Evolutionary conservation across 2,797 vertebrate genomes (phyloP).

Genomic region (Arnoldichthys spilopterus): DNA sequence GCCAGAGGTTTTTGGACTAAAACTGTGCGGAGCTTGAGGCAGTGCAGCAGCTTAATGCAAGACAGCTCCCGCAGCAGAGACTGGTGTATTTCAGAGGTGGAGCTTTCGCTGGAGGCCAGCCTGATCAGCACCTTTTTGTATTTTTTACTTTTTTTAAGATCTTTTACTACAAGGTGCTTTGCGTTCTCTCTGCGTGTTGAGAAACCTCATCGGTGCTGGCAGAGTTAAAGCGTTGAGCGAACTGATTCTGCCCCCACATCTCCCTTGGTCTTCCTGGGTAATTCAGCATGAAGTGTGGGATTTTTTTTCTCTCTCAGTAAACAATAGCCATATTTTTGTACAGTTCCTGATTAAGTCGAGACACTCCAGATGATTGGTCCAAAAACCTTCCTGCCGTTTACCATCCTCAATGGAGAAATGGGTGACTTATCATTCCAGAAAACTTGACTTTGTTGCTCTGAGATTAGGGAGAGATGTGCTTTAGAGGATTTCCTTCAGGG

Average conservation of each 20-base stretch:
- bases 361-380: constrained; percentile 11
- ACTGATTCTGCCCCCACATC: constrained; percentile 2
- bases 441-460: constrained; percentile 11
- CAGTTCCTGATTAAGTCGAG: constrained; percentile 6
- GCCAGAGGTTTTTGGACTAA: constrained; percentile 92
- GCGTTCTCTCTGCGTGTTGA: constrained; percentile 46
- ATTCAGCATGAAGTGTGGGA: constrained; percentile 4
- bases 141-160: constrained; percentile 15
- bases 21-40: background rate
- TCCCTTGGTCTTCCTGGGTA: constrained; percentile 52
- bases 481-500: constrained; percentile 43
- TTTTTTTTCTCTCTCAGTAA: background rate
- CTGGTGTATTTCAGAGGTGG: constrained; percentile 7
- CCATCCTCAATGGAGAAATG: constrained; percentile 17
- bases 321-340: constrained; percentile 39
- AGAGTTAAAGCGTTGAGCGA: constrained; percentile 23
- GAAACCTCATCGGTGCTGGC: constrained; percentile 51
- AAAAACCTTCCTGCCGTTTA: constrained; percentile 6
- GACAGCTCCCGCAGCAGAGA: constrained; percentile 13
- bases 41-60: constrained; percentile 15
- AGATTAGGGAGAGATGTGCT: constrained; percentile 16
- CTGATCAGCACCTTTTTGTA: constrained; percentile 43
- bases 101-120: constrained; percentile 34
- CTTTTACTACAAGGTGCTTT: constrained; percentile 46
- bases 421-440: constrained; percentile 48